Evolutionary conservation across 2,888 invertebrate genomes (phyloP).

Genomic region (Julus scanicus): DNA sequence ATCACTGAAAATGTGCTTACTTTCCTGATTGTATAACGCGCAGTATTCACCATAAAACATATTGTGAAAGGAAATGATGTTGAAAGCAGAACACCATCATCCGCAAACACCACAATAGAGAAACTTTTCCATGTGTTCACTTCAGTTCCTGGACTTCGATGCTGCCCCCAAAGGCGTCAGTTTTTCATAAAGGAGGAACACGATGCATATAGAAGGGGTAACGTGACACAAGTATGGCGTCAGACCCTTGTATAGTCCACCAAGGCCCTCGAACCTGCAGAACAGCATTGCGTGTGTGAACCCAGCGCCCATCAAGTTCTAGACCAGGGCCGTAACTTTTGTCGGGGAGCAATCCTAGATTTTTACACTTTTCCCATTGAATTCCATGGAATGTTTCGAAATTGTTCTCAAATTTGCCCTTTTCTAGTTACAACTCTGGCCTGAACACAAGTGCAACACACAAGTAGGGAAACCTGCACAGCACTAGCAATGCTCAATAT

Average conservation of each 20-base stretch:
- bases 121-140: constrained; percentile 43
- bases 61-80: constrained; percentile 27
- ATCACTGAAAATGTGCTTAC: constrained; percentile 33
- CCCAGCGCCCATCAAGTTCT: background rate
- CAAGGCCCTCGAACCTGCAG: constrained; percentile 84
- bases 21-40: constrained; percentile 24
- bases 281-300: constrained; percentile 50
- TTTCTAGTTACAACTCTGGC: background rate
- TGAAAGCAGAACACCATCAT: constrained; percentile 11
- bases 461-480: constrained; percentile 19
- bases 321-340: background rate
- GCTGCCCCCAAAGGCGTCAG: constrained; percentile 57
- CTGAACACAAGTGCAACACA: constrained; percentile 3
- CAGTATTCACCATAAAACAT: constrained; percentile 1
- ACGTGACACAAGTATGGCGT: constrained; percentile 95
- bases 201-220: constrained; percentile 97
- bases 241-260: constrained; percentile 96
- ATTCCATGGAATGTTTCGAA: background rate
- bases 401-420: background rate
- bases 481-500: background rate
- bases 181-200: constrained; percentile 97
- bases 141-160: constrained; percentile 50
- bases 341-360: background rate
- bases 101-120: constrained; percentile 2
- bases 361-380: background rate